phyloP scores from a whole-genome alignment of 2,113 vertebrate species.

The Myiagra hebetior region DNA sequence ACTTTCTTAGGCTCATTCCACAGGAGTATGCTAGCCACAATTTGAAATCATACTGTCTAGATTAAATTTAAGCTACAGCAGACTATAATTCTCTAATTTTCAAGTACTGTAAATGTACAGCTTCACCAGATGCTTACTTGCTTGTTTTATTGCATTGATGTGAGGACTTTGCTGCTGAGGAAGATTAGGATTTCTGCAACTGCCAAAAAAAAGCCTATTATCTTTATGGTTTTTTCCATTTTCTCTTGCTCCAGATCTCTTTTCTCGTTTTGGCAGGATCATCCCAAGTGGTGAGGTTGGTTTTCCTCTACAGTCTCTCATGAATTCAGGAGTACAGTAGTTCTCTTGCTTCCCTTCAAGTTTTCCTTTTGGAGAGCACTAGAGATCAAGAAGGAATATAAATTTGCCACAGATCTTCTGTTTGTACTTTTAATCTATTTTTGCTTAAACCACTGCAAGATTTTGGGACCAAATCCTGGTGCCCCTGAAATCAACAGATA shows the following conservation, averaged over 20 bases:
- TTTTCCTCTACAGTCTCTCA: not conserved
- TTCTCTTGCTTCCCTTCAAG: not conserved
- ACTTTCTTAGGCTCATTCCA: not conserved
- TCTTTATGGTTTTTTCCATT: not conserved
- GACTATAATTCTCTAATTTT: not conserved
- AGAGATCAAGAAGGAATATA: not conserved
- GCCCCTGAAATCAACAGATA: not conserved
- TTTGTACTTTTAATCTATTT: not conserved
- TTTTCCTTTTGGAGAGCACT: not conserved
- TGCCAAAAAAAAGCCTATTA: not conserved
- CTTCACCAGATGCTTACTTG: not conserved
- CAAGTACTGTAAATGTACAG: not conserved
- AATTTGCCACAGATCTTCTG: not conserved
- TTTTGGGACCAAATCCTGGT: not conserved
- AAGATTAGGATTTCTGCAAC: not conserved
- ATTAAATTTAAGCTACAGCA: conserved; percentile 3
- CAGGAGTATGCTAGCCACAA: not conserved
- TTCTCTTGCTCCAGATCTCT: not conserved
- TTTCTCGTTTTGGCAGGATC: not conserved
- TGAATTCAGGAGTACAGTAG: not conserved
- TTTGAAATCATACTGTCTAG: not conserved
- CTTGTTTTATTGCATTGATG: not conserved
- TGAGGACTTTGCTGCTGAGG: not conserved
- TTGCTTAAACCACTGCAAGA: not conserved
- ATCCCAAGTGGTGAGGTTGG: not conserved